Percentiles rank a stretch among this genome's conserved stretches.
phyloP scores from a whole-genome alignment of 2,797 vertebrate species.

The Allobates femoralis region DNA sequence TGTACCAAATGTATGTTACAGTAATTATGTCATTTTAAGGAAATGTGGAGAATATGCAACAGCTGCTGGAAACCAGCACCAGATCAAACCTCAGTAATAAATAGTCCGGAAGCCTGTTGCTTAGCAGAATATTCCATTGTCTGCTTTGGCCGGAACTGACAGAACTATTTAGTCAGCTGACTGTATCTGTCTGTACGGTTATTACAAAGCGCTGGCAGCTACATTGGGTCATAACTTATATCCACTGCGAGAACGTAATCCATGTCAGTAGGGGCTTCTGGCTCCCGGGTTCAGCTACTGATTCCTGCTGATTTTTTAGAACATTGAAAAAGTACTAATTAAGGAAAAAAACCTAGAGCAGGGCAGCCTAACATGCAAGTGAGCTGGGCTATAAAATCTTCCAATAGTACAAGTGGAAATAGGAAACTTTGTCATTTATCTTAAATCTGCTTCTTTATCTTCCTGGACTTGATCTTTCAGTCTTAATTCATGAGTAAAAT shows the following conservation, averaged over 20 bases:
- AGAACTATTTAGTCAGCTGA: constrained; percentile 14
- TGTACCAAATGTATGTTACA: constrained; percentile 55
- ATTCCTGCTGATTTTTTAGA: neutral
- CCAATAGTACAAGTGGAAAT: too few relatives aligned
- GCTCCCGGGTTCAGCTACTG: neutral
- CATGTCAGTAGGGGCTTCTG: constrained; percentile 24
- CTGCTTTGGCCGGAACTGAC: constrained; percentile 33
- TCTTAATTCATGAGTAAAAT: too few relatives aligned
- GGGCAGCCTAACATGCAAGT: neutral
- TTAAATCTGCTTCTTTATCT: too few relatives aligned
- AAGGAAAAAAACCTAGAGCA: neutral
- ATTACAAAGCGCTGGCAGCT: constrained; percentile 14
- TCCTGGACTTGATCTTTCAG: too few relatives aligned
- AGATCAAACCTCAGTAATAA: constrained; percentile 47
- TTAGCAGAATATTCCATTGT: constrained; percentile 45
- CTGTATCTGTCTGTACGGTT: constrained; percentile 11
- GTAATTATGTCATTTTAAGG: constrained; percentile 58
- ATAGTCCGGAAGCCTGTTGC: constrained; percentile 38
- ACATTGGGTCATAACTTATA: constrained; percentile 31
- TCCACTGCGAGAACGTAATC: constrained; percentile 18
- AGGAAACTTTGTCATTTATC: too few relatives aligned
- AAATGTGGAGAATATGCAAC: constrained; percentile 55
- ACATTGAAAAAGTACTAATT: constrained; percentile 13
- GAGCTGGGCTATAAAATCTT: too few relatives aligned
- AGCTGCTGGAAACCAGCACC: constrained; percentile 53